Evolutionary conservation across 2,797 vertebrate species (phyloP).

Genomic region (Oreochromis grahami): DNA sequence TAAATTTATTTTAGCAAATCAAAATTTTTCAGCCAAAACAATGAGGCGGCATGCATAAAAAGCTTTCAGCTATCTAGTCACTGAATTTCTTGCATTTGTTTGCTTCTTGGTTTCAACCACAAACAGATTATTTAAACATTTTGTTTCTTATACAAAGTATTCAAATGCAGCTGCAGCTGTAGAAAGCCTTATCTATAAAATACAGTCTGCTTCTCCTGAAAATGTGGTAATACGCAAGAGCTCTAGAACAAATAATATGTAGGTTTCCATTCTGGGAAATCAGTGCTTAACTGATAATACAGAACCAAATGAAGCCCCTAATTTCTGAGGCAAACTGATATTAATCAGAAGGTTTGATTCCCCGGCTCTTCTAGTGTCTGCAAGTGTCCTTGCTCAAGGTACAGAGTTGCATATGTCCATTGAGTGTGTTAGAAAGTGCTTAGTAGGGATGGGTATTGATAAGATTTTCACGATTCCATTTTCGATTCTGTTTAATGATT

Average conservation of each 20-base stretch:
- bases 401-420: background rate
- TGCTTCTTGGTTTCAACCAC: background rate
- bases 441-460: too few species aligned
- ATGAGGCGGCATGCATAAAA: background rate
- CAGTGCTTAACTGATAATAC: background rate
- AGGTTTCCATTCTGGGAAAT: background rate
- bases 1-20: background rate
- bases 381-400: background rate
- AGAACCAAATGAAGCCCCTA: background rate
- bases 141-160: background rate
- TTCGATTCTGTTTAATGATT: too few species aligned
- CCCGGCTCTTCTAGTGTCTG: background rate
- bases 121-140: background rate
- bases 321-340: background rate
- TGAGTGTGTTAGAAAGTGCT: background rate
- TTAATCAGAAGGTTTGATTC: background rate
- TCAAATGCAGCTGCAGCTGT: background rate
- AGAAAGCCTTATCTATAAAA: background rate
- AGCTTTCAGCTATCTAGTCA: background rate
- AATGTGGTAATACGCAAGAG: background rate
- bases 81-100: background rate
- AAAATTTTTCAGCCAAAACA: background rate
- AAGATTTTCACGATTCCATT: too few species aligned
- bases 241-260: background rate
- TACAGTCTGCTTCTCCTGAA: background rate